A percentile compares a stretch with the other conserved stretches of the same genome.
Conservation (phyloP, 2,797 vertebrate species). For the Limnodromus scolopaceus region DNA sequence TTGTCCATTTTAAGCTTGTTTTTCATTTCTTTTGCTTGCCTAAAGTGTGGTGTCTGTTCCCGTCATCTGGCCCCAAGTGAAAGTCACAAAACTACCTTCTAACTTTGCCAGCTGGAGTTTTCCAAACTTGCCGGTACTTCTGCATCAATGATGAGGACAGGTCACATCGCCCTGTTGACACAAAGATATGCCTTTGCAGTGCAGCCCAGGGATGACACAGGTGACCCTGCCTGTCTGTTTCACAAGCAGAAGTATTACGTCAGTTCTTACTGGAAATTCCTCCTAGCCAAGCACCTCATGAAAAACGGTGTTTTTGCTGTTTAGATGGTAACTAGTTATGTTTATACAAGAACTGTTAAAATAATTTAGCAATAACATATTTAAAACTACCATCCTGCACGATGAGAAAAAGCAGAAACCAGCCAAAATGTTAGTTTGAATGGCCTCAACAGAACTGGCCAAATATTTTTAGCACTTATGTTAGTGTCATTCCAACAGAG, state of each 20-base stretch:
- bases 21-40: not conserved
- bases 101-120: not conserved
- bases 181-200: not conserved
- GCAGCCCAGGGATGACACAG: not conserved
- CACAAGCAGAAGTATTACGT: not conserved
- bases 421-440: not conserved
- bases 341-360: not conserved
- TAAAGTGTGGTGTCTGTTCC: not conserved
- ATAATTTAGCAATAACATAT: not conserved
- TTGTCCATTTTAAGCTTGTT: not conserved
- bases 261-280: not conserved
- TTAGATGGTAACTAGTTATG: not conserved
- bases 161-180: constrained; percentile 1
- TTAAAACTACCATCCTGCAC: not conserved
- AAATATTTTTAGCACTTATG: not conserved
- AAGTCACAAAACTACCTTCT: not conserved
- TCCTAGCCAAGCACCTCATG: not conserved
- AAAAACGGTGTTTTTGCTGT: not conserved
- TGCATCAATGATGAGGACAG: not conserved
- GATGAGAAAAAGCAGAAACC: not conserved
- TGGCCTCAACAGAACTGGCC: not conserved
- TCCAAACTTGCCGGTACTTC: not conserved
- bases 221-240: not conserved
- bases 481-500: not conserved
- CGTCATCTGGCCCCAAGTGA: not conserved